Conservation (phyloP, 1,140 invertebrate species). For the Drosophila mojavensis region DNA sequence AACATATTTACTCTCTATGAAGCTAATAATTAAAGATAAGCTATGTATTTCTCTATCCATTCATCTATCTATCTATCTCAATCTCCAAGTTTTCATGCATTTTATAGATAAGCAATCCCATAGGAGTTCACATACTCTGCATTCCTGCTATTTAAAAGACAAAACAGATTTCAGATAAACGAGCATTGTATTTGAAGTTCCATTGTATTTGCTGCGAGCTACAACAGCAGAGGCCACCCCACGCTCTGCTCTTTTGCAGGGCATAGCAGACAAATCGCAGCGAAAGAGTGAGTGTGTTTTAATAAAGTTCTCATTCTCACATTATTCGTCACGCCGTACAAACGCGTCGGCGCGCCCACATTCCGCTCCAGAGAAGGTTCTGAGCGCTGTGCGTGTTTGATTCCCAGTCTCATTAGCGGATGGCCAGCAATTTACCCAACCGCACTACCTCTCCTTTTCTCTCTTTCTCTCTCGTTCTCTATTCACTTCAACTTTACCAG, state of each 20-base stretch:
- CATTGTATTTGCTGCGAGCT: too few species aligned
- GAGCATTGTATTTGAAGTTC: too few species aligned
- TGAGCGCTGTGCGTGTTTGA: constrained; percentile 17
- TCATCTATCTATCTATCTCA: background rate
- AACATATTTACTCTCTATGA: too few species aligned
- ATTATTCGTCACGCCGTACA: constrained; percentile 54
- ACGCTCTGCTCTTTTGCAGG: constrained; percentile 14
- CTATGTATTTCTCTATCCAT: too few species aligned
- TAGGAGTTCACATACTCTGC: too few species aligned
- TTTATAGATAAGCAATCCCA: too few species aligned
- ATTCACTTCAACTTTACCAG: background rate
- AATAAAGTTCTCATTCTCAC: constrained; percentile 63
- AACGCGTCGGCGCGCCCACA: constrained; percentile 51
- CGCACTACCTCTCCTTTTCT: background rate
- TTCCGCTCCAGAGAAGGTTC: constrained; percentile 18
- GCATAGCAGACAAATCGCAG: constrained; percentile 33
- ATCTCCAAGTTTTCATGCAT: background rate
- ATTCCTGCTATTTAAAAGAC: too few species aligned
- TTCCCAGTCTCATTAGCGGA: constrained; percentile 65
- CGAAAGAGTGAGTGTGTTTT: constrained; percentile 34
- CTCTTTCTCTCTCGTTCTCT: too few species aligned
- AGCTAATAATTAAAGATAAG: too few species aligned
- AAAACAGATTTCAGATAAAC: too few species aligned
- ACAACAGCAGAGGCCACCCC: background rate
- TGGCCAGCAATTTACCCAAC: constrained; percentile 38